These are phyloP conservation scores for Tenthredo livida DNA, from an alignment of 2,888 invertebrate genomes.

Conservation along the genomic window DNA sequence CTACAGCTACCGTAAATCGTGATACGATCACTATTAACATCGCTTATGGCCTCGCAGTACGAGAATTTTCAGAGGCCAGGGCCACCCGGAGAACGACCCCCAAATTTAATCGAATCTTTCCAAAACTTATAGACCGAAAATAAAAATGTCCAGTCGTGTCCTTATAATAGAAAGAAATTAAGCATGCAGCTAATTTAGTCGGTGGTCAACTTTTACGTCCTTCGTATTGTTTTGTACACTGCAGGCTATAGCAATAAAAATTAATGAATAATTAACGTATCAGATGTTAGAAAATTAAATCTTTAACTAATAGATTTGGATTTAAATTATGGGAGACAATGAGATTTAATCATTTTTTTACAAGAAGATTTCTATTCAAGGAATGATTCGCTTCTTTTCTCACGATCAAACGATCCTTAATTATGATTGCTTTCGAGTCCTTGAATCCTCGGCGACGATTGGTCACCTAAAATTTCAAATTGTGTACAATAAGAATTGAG, in stretches of 20 bases:
- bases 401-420: background rate
- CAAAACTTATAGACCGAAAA: background rate
- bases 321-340: background rate
- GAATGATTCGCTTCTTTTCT: background rate
- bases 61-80: conserved; percentile 59
- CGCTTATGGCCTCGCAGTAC: background rate
- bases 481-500: background rate
- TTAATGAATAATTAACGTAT: background rate
- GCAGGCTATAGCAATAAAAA: background rate
- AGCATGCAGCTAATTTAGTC: background rate
- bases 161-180: conserved; percentile 13
- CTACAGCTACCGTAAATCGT: conserved; percentile 61
- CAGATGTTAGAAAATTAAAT: background rate
- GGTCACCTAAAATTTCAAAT: background rate
- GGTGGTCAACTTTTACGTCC: background rate
- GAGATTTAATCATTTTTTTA: background rate
- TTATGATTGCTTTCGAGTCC: background rate
- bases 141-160: background rate
- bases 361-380: background rate
- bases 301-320: background rate
- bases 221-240: background rate
- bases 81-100: conserved; percentile 58
- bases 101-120: conserved; percentile 58
- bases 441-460: background rate
- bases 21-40: conserved; percentile 42